Evolutionary conservation across 2,113 vertebrate species (phyloP).

Genomic region (Heliornis fulica): DNA sequence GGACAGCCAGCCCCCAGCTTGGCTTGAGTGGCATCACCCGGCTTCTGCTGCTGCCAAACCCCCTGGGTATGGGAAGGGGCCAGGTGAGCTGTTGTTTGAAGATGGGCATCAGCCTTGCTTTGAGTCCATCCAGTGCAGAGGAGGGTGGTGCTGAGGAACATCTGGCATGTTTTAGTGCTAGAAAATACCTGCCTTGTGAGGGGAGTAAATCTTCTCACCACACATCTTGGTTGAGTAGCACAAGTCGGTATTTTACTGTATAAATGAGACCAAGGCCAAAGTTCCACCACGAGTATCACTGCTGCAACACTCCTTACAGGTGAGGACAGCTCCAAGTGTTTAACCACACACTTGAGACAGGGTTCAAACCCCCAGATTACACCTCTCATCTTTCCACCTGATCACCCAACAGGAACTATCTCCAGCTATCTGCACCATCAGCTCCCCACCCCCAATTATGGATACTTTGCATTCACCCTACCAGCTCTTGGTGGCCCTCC

Average conservation of each 20-base stretch:
- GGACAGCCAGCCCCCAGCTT: background rate
- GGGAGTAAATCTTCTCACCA: background rate
- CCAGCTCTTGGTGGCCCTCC: background rate
- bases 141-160: background rate
- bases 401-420: background rate
- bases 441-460: rapidly evolving
- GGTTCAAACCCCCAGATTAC: background rate
- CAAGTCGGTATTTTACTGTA: background rate
- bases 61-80: no score
- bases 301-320: background rate
- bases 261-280: background rate
- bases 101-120: background rate
- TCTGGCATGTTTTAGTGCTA: background rate
- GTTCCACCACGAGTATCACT: background rate
- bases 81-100: background rate
- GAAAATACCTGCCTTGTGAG: background rate
- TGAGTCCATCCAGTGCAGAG: background rate
- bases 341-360: background rate
- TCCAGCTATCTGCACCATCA: background rate
- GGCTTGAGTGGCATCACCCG: background rate
- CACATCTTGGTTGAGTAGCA: background rate
- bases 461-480: background rate
- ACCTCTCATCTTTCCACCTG: background rate
- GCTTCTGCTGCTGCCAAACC: background rate
- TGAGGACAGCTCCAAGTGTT: background rate